phyloP scores from a whole-genome alignment of 2,113 vertebrate species.

The Castor canadensis region DNA sequence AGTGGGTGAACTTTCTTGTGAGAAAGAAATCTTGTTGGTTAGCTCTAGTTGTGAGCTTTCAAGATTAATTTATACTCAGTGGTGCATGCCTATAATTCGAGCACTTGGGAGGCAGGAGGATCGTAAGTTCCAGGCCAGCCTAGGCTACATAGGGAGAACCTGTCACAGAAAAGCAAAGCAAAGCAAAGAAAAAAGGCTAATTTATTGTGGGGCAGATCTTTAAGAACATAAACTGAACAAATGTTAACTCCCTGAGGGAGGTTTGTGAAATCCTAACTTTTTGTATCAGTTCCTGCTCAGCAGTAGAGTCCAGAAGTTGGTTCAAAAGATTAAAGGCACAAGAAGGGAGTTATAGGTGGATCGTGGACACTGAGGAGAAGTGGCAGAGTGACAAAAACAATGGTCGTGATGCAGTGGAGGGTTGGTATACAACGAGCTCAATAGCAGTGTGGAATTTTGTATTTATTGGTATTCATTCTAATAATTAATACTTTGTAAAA shows the following conservation, averaged over 20 bases:
- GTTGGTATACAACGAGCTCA: neutral
- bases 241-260: neutral
- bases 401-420: fast-evolving
- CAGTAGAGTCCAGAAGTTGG: neutral
- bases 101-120: neutral
- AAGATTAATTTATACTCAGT: neutral
- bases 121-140: neutral
- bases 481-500: neutral
- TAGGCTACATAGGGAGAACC: neutral
- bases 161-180: neutral
- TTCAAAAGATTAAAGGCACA: neutral
- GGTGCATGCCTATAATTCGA: neutral
- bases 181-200: neutral
- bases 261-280: slow-evolving; percentile 1
- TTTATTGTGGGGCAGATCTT: slow-evolving; percentile 4
- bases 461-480: neutral
- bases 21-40: neutral
- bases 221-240: neutral
- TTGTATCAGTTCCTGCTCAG: neutral
- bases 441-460: neutral
- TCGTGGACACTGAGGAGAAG: fast-evolving
- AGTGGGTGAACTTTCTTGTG: neutral
- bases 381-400: neutral
- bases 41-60: slow-evolving; percentile 1
- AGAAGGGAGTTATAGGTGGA: neutral